Conservation (phyloP, 2,888 invertebrate species). For the Diarsia mendica region DNA sequence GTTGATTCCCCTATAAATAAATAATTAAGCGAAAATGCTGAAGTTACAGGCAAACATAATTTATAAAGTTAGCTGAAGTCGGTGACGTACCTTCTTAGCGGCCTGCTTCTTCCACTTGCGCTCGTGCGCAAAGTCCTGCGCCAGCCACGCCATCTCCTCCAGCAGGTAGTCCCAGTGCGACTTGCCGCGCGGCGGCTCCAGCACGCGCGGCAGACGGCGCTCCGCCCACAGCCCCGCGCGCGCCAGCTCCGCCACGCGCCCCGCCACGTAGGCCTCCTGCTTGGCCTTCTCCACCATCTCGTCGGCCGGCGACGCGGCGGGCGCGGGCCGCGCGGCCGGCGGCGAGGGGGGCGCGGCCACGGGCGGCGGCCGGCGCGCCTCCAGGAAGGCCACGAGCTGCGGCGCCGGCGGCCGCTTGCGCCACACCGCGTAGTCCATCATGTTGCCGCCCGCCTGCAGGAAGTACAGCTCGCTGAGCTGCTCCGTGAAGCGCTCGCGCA, state of each 20-base stretch:
- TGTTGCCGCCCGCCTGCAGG: slow-evolving; percentile 95
- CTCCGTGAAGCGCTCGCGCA: slow-evolving; percentile 93
- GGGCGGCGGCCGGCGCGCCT: slow-evolving; percentile 92
- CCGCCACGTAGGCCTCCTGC: slow-evolving; percentile 98
- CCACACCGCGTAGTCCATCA: slow-evolving; percentile 97
- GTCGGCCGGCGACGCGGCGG: slow-evolving; percentile 71
- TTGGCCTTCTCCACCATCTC: slow-evolving; percentile 86
- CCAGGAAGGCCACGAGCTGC: slow-evolving; percentile 93
- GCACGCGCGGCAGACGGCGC: slow-evolving; percentile 96
- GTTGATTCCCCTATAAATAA: not conserved
- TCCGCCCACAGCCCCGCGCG: slow-evolving; percentile 99
- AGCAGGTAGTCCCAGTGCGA: slow-evolving; percentile 99
- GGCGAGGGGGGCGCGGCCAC: slow-evolving; percentile 86
- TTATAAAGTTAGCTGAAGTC: not conserved
- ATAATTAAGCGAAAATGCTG: not conserved
- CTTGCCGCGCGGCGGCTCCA: slow-evolving; percentile 97
- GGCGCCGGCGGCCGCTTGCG: slow-evolving; percentile 94
- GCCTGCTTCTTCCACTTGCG: slow-evolving; percentile 99
- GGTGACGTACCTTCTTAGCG: slow-evolving; percentile 93
- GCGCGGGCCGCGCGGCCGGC: slow-evolving; percentile 72
- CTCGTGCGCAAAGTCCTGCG: slow-evolving; percentile 99
- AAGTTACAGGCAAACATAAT: not conserved
- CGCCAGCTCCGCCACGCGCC: slow-evolving; percentile 97
- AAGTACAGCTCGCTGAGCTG: slow-evolving; percentile 96
- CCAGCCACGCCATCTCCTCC: slow-evolving; percentile 99